A percentile compares a stretch with the other conserved stretches of the same genome.
These are phyloP conservation scores for Barbus barbus DNA, from an alignment of 2,113 vertebrate species.

Conservation along the genomic window DNA sequence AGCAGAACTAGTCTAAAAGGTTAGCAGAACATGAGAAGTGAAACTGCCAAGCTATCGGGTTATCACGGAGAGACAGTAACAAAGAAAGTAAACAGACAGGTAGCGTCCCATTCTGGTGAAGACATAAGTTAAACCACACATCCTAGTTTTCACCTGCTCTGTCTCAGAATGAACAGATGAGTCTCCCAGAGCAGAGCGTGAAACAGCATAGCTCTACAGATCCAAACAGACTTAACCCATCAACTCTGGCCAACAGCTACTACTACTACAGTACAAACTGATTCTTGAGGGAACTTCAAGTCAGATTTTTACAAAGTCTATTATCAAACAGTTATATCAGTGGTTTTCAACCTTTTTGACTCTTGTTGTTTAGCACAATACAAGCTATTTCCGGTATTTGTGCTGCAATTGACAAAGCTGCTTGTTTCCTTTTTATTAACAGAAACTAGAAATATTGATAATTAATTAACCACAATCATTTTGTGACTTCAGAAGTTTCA, in stretches of 20 bases:
- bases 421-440: no score
- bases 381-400: not conserved
- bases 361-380: not conserved
- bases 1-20: constrained; percentile 6
- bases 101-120: not conserved
- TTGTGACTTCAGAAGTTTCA: no score
- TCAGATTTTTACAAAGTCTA: not conserved
- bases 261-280: constrained; percentile 18
- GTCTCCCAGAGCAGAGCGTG: not conserved
- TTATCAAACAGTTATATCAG: not conserved
- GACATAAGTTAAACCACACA: not conserved
- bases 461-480: no score
- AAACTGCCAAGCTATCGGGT: constrained; percentile 39
- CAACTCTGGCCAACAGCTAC: constrained; percentile 50
- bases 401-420: not conserved
- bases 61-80: not conserved
- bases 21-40: constrained; percentile 47
- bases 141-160: not conserved
- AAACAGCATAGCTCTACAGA: constrained; percentile 9
- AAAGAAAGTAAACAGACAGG: not conserved
- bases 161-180: not conserved
- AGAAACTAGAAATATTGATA: no score
- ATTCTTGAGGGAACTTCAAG: not conserved
- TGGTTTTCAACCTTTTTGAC: not conserved
- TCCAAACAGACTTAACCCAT: constrained; percentile 46